Evolutionary conservation across 2,797 vertebrate genomes (phyloP).

Genomic region (Peromyscus nudipes): DNA sequence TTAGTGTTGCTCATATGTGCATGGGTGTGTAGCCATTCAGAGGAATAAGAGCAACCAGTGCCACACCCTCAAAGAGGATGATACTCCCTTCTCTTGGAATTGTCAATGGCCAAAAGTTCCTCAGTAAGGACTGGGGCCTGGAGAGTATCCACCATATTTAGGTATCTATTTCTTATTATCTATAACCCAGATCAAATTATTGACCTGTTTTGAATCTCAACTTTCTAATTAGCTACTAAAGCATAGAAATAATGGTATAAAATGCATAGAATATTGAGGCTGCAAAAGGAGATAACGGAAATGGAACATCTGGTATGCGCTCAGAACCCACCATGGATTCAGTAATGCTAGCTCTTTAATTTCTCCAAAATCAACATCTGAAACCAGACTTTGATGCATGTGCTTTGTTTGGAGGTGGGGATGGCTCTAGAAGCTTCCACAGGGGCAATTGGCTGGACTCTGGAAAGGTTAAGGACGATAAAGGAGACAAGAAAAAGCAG

Average conservation of each 20-base stretch:
- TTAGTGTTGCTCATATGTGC: background rate
- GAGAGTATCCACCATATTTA: background rate
- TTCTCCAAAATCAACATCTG: background rate
- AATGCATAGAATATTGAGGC: background rate
- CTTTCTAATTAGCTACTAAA: constrained; percentile 51
- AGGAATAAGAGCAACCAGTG: background rate
- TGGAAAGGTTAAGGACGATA: background rate
- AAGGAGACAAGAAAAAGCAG: background rate
- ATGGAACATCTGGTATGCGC: background rate
- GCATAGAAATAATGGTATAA: background rate
- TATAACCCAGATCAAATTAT: background rate
- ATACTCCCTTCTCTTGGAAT: background rate
- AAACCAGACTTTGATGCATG: background rate
- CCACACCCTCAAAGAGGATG: background rate
- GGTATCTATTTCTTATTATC: background rate
- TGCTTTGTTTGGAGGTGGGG: background rate
- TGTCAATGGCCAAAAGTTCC: background rate
- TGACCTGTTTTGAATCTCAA: background rate
- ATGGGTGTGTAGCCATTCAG: background rate
- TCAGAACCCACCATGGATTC: background rate
- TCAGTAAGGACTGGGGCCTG: background rate
- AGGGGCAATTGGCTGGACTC: background rate
- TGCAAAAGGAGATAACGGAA: background rate
- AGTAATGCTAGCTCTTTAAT: background rate
- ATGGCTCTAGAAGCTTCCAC: background rate